A percentile compares a stretch with the other conserved stretches of the same genome.
phyloP scores from a whole-genome alignment of 2,888 invertebrate species.

The Zeuzera pyrina region DNA sequence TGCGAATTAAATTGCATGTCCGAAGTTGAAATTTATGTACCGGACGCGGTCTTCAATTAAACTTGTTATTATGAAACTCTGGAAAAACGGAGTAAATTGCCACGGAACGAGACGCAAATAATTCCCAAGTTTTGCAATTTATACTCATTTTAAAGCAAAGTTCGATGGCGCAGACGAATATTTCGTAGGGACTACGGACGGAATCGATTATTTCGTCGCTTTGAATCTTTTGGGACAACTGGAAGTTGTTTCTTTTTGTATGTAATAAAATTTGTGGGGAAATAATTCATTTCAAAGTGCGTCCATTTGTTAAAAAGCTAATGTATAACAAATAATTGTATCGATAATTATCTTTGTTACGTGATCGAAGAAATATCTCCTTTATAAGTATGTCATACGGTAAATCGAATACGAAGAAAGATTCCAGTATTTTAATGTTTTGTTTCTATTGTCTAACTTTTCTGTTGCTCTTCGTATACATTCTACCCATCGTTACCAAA shows the following conservation, averaged over 20 bases:
- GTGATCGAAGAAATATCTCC: no score
- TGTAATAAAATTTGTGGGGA: constrained; percentile 14
- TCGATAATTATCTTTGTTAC: no score
- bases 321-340: no score
- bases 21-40: constrained; percentile 66
- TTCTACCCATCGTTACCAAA: constrained; percentile 51
- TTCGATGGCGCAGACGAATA: constrained; percentile 40
- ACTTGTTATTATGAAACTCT: constrained; percentile 64
- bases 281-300: constrained; percentile 13
- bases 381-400: no score
- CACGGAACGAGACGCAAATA: constrained; percentile 52
- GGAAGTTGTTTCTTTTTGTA: constrained; percentile 19
- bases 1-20: constrained; percentile 64
- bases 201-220: constrained; percentile 41
- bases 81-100: constrained; percentile 59
- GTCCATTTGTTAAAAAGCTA: no score
- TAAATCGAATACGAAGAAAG: constrained; percentile 11
- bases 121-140: constrained; percentile 62
- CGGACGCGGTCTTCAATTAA: constrained; percentile 67
- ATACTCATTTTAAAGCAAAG: constrained; percentile 55
- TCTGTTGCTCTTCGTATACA: constrained; percentile 50
- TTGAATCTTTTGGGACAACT: constrained; percentile 21
- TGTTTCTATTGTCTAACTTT: constrained; percentile 41
- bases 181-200: constrained; percentile 23
- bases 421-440: constrained; percentile 33